Evolutionary conservation across 2,888 invertebrate genomes (phyloP).

Genomic region (Eilema griseolum): DNA sequence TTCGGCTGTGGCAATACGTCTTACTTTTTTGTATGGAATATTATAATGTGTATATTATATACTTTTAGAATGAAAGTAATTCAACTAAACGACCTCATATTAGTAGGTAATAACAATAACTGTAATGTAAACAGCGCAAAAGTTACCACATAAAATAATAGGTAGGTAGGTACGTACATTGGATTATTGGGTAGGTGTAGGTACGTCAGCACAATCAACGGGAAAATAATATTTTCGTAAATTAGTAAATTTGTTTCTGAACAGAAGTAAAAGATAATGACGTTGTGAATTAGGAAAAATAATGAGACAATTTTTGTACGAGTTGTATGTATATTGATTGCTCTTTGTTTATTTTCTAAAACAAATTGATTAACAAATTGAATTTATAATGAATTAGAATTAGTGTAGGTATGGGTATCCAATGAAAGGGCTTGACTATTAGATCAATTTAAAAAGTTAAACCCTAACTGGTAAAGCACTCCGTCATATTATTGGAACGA

Average conservation of each 20-base stretch:
- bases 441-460: too few species aligned
- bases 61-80: too few species aligned
- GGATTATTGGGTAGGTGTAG: too few species aligned
- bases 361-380: background rate
- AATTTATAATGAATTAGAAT: too few species aligned
- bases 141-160: background rate
- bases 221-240: background rate
- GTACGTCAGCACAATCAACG: background rate
- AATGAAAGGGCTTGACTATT: too few species aligned
- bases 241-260: background rate
- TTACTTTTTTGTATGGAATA: background rate
- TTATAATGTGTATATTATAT: background rate
- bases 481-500: too few species aligned
- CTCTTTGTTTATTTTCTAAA: background rate
- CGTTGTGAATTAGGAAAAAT: background rate
- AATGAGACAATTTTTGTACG: background rate
- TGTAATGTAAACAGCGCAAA: too few species aligned
- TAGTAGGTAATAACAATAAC: background rate
- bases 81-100: background rate
- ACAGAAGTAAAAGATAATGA: background rate
- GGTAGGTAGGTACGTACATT: background rate
- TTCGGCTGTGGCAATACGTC: slow-evolving; percentile 16
- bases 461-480: too few species aligned
- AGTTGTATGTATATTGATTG: background rate
- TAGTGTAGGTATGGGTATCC: too few species aligned